Base-by-base conservation (phyloP, 2,113 vertebrate genomes). In the Psilopsiagon aymara region DNA sequence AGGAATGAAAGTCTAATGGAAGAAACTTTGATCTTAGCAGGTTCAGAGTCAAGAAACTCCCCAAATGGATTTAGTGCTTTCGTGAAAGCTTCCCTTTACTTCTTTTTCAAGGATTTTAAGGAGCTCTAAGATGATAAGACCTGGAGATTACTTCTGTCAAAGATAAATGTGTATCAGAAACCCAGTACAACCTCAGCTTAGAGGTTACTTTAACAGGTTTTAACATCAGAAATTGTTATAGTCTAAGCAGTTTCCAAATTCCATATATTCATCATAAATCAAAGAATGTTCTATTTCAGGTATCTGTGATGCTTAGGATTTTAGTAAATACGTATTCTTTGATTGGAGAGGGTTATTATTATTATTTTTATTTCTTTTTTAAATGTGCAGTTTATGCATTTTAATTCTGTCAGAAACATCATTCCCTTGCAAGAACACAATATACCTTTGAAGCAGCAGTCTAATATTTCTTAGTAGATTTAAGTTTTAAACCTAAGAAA, bases 111-210 rank as follows among this genome's bases (percentile, higher is more conserved):
- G 60, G 78, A 63, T 41, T 79, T 62, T 59, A 52, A 88, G 73
- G 76, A 81, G 29, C 55, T 64, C 52, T 60, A 53, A 92, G 69
- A 41, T 92, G 83, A 47, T 89, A 60, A 91, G 20, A 66, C 35
- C 67, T 17, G 11, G 39, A 88, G 87, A 89, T 95, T 94, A 39
- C 25, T 81, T 24, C 81, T 92, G 86, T 73, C 91, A 95, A 83
- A 79, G 89, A 79, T 52, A 68, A 95, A 87, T 49, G 52, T 59
- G 47, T 82, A 39, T 87, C 80, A 82, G 77, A 89, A 78, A 64
- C 73, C 60, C 46, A 55, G 64, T 25, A 17, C 29, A 71, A 2
- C 55, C 66, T 64, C 16, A 2, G 74, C 51, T 57, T 74, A 55
- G 66, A 28, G 81, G 69, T 87, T 69, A 13, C 88, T 95, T 69